These are phyloP conservation scores for Macrophya annulata DNA, from an alignment of 2,888 invertebrate species.

Conservation along the genomic window DNA sequence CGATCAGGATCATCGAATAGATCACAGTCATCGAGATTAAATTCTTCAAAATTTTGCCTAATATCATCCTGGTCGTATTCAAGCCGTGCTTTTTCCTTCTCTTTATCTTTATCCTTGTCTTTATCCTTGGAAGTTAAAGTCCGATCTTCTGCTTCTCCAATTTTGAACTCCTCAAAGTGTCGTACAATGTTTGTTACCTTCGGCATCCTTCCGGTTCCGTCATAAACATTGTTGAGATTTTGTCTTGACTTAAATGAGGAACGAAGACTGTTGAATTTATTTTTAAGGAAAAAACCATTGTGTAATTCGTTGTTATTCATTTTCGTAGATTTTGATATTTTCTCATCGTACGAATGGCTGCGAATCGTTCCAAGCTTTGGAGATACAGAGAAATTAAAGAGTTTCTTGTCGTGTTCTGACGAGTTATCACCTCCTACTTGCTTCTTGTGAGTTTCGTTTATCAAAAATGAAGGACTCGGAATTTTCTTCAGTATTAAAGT, in stretches of 20 bases:
- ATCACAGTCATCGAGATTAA: conserved; percentile 89
- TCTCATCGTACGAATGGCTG: conserved; percentile 72
- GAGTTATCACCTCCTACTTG: conserved; percentile 36
- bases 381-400: conserved; percentile 64
- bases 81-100: conserved; percentile 66
- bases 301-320: conserved; percentile 57
- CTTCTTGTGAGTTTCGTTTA: conserved; percentile 73
- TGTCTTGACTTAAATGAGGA: conserved; percentile 69
- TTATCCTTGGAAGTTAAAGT: conserved; percentile 52
- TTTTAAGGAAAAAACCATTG: conserved; percentile 66
- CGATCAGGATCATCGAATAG: conserved; percentile 78
- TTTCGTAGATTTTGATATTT: conserved; percentile 51
- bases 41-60: conserved; percentile 90
- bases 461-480: conserved; percentile 78
- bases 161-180: conserved; percentile 78
- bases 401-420: conserved; percentile 64
- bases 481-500: conserved; percentile 76
- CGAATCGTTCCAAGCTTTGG: conserved; percentile 63
- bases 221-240: conserved; percentile 59
- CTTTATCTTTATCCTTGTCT: conserved; percentile 62
- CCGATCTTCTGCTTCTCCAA: conserved; percentile 67
- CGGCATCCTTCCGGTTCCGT: conserved; percentile 61
- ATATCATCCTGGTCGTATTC: conserved; percentile 81
- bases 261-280: conserved; percentile 69
- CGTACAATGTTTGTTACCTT: conserved; percentile 76